Percentiles rank a stretch among this genome's conserved stretches.
These are phyloP conservation scores for Clarias pachynema DNA, from an alignment of 2,797 vertebrate genomes.

Conservation along the genomic window DNA sequence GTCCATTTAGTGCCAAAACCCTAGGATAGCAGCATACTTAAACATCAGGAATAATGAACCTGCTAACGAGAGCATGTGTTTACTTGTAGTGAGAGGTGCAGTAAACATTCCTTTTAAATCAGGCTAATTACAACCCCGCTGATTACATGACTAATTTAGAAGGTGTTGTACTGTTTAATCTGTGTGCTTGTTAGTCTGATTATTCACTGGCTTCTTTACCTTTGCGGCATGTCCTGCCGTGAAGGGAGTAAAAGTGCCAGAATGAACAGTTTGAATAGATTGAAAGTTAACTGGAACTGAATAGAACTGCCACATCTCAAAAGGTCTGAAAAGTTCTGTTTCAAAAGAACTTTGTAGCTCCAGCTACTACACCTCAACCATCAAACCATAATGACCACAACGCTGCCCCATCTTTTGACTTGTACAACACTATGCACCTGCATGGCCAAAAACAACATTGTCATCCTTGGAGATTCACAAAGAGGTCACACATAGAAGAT, in stretches of 20 bases:
- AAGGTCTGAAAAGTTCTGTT: constrained; percentile 22
- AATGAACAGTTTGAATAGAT: neutral
- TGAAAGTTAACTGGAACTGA: neutral
- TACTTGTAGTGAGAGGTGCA: constrained; percentile 40
- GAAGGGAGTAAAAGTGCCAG: constrained; percentile 9
- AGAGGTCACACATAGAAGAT: constrained; percentile 49
- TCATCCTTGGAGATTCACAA: constrained; percentile 58
- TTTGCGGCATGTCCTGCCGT: constrained; percentile 22
- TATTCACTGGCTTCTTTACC: constrained; percentile 48
- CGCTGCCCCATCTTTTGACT: constrained; percentile 37
- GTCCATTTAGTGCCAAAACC: constrained; percentile 20
- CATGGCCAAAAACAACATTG: constrained; percentile 52
- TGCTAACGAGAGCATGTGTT: constrained; percentile 41
- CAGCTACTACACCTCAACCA: constrained; percentile 5
- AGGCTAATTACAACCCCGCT: constrained; percentile 51
- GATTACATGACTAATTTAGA: constrained; percentile 53
- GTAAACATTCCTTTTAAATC: constrained; percentile 37
- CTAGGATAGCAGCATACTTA: constrained; percentile 26
- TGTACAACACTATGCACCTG: constrained; percentile 42
- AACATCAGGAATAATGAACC: constrained; percentile 56
- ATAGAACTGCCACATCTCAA: neutral
- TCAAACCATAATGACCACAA: constrained; percentile 44
- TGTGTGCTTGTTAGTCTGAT: constrained; percentile 45
- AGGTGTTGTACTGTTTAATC: constrained; percentile 49
- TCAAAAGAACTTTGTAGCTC: constrained; percentile 10